A percentile compares a stretch with the other conserved stretches of the same genome.
Evolutionary conservation across 1,140 invertebrate genomes (phyloP).

Genomic region (Tribolium castaneum): DNA sequence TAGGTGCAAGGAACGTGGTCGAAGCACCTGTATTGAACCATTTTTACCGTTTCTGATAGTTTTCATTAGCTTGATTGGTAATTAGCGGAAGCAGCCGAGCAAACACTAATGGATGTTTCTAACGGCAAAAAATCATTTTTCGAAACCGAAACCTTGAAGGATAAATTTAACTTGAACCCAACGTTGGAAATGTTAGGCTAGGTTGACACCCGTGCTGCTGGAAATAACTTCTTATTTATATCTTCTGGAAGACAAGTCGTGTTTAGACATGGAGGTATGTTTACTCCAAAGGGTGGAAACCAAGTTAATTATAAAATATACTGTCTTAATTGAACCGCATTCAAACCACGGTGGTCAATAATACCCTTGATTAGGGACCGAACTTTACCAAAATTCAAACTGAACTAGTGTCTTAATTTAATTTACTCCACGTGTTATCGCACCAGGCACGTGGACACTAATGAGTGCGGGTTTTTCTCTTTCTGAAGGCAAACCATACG

Average conservation of each 20-base stretch:
- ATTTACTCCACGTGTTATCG: neutral
- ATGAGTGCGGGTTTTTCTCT: neutral
- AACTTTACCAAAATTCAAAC: neutral
- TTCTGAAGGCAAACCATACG: neutral
- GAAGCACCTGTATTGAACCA: neutral
- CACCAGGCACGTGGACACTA: neutral
- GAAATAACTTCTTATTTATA: conserved; percentile 55
- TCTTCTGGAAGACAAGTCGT: conserved; percentile 34
- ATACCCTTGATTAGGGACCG: neutral
- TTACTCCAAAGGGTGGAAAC: conserved; percentile 16
- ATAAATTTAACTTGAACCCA: conserved; percentile 54
- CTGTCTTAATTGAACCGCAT: conserved; percentile 21
- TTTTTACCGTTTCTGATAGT: neutral
- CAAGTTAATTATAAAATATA: conserved; percentile 8
- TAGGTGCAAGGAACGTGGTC: too few species aligned
- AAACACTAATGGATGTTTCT: neutral
- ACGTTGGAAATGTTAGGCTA: conserved; percentile 53
- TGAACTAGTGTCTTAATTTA: neutral
- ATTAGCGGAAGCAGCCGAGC: conserved; percentile 7
- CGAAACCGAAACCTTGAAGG: conserved; percentile 46
- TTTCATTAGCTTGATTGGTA: neutral
- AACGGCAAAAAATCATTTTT: neutral
- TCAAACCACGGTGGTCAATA: neutral
- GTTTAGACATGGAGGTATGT: conserved; percentile 46
- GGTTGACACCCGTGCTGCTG: conserved; percentile 52